Conservation (phyloP, 2,797 vertebrate species). For the Sparidentex hasta region DNA sequence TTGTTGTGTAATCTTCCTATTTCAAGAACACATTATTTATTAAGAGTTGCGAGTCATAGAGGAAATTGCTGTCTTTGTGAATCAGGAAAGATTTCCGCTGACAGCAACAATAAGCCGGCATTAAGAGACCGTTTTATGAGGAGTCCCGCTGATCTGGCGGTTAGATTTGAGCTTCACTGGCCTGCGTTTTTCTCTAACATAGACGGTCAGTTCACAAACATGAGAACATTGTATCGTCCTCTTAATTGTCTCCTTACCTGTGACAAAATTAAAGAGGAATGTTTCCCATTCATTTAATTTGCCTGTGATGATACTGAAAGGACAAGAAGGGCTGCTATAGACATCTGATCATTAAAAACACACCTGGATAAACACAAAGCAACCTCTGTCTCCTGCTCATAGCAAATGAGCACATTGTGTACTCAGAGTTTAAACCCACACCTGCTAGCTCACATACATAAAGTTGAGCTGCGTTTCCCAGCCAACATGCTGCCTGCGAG, state of each 20-base stretch:
- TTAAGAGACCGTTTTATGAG: conserved; percentile 2
- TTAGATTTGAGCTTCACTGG: background rate
- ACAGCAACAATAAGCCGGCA: background rate
- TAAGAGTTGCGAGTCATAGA: conserved; percentile 7
- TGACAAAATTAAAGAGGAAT: background rate
- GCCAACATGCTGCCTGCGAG: conserved; percentile 26
- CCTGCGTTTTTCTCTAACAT: background rate
- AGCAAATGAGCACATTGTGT: background rate
- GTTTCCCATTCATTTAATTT: background rate
- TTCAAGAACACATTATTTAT: conserved; percentile 28
- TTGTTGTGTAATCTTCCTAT: conserved; percentile 23
- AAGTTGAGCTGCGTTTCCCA: conserved; percentile 15
- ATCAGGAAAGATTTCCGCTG: conserved; percentile 20
- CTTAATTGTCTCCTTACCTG: background rate
- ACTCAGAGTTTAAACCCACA: conserved; percentile 6
- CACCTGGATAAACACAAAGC: background rate
- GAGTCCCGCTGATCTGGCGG: background rate
- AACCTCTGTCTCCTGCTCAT: background rate
- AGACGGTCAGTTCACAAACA: background rate
- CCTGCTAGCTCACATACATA: background rate
- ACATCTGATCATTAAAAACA: background rate
- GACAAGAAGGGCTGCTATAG: background rate
- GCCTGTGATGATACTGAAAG: background rate
- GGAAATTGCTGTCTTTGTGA: conserved; percentile 34
- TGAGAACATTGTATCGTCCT: background rate